A percentile compares a stretch with the other conserved stretches of the same genome.
Conservation (phyloP, 2,113 vertebrate species). For the Colossoma macropomum region DNA sequence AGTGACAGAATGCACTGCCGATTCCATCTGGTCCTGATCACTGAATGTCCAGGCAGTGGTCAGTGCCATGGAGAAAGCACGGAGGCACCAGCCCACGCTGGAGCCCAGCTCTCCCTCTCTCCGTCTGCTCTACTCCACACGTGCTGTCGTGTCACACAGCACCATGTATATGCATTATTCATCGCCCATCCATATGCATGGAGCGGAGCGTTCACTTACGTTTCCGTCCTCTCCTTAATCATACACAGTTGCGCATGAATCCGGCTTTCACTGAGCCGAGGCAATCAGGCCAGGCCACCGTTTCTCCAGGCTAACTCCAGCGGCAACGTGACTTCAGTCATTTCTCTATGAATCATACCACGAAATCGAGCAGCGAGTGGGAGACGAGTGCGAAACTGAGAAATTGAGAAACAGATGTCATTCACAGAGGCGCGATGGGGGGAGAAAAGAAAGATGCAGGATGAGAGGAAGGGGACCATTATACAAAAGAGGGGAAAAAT, state of each 20-base stretch:
- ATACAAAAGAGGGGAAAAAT: neutral
- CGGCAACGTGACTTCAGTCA: conserved; percentile 26
- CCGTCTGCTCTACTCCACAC: neutral
- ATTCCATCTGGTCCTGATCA: conserved; percentile 30
- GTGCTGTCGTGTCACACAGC: conserved; percentile 20
- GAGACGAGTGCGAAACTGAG: conserved; percentile 25
- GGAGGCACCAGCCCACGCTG: neutral
- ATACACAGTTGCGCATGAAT: conserved; percentile 23
- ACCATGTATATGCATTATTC: conserved; percentile 37
- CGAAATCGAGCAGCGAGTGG: conserved; percentile 27
- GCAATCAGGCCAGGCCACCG: conserved; percentile 34
- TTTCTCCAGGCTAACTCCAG: conserved; percentile 31
- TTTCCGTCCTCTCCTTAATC: conserved; percentile 33
- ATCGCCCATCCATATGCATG: conserved; percentile 28
- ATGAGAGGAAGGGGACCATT: conserved; percentile 34
- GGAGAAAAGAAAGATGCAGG: conserved; percentile 3
- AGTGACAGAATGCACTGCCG: conserved; percentile 3
- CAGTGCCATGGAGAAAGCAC: conserved; percentile 1
- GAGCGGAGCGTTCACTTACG: conserved; percentile 6
- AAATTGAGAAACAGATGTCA: conserved; percentile 38
- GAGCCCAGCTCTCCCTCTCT: neutral
- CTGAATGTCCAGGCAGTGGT: conserved; percentile 18
- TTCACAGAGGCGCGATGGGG: conserved; percentile 20
- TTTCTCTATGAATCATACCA: conserved; percentile 38
- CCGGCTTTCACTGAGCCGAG: conserved; percentile 30